phyloP scores from a whole-genome alignment of 2,797 vertebrate genomes.

The Pipistrellus pygmaeus region DNA sequence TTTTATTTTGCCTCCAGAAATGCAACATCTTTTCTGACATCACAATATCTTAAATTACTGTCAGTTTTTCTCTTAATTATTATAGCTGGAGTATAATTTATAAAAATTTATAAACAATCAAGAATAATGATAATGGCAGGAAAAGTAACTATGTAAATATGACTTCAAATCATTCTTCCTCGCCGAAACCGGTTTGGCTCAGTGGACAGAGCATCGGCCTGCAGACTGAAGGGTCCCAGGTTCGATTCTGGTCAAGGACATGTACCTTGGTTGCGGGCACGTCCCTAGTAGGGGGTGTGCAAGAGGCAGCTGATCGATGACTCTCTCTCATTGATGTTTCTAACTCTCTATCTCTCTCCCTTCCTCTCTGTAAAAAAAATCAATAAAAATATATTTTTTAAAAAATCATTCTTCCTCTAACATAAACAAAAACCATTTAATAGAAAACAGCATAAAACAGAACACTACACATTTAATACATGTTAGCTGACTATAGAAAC shows the following conservation, averaged over 20 bases:
- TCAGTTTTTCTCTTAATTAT: conserved; percentile 77
- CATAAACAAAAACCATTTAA: neutral
- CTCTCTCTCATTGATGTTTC: too few relatives aligned
- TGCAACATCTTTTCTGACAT: conserved; percentile 75
- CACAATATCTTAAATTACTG: conserved; percentile 60
- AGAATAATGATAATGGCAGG: conserved; percentile 74
- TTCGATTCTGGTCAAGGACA: too few relatives aligned
- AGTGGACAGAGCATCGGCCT: too few relatives aligned
- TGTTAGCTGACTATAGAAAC: neutral
- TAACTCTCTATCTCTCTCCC: too few relatives aligned
- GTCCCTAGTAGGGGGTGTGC: too few relatives aligned
- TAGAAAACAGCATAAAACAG: neutral
- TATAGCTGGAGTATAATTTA: conserved; percentile 60
- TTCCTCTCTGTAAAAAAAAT: too few relatives aligned
- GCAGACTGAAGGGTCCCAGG: too few relatives aligned
- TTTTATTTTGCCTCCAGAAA: conserved; percentile 76
- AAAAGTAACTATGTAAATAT: conserved; percentile 44
- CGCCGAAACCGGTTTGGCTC: too few relatives aligned
- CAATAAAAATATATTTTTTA: too few relatives aligned
- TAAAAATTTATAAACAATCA: conserved; percentile 80
- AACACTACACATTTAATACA: neutral
- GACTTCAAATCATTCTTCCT: conserved; percentile 28
- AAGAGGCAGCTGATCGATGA: too few relatives aligned
- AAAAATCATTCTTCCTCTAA: neutral
- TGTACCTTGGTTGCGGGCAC: too few relatives aligned